phyloP scores from a whole-genome alignment of 2,888 invertebrate species.

The Encarsia formosa region DNA sequence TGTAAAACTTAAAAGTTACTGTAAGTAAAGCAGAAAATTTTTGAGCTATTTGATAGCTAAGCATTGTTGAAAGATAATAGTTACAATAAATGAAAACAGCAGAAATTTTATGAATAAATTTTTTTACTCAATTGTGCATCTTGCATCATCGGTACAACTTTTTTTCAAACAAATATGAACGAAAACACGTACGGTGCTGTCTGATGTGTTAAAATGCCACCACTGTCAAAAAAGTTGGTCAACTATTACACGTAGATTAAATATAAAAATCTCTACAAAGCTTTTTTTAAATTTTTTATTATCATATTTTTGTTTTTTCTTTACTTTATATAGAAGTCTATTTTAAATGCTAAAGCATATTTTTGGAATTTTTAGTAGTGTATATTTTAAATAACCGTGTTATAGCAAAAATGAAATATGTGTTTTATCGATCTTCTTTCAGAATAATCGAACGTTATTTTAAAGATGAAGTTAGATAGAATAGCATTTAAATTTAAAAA shows the following conservation, averaged over 20 bases:
- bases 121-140: no score
- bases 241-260: slow-evolving; percentile 29
- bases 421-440: slow-evolving; percentile 3
- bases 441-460: slow-evolving; percentile 12
- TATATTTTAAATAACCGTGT: slow-evolving; percentile 22
- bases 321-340: slow-evolving; percentile 7
- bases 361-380: slow-evolving; percentile 3
- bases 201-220: slow-evolving; percentile 48
- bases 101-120: no score
- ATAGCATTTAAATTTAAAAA: slow-evolving; percentile 29
- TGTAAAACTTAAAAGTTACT: no score
- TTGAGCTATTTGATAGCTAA: no score
- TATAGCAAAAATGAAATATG: slow-evolving; percentile 12
- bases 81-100: no score
- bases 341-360: slow-evolving; percentile 7
- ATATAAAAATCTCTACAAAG: slow-evolving; percentile 20
- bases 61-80: no score
- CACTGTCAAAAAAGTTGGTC: slow-evolving; percentile 42
- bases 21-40: no score
- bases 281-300: slow-evolving; percentile 21
- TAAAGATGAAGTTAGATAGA: slow-evolving; percentile 19
- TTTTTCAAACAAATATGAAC: slow-evolving; percentile 10
- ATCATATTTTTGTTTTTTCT: slow-evolving; percentile 23
- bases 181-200: slow-evolving; percentile 34
- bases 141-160: background rate